Evolutionary conservation across 2,113 vertebrate genomes (phyloP), one percentile per base, ranked within the genome.

Genomic region (Myotis yumanensis): DNA sequence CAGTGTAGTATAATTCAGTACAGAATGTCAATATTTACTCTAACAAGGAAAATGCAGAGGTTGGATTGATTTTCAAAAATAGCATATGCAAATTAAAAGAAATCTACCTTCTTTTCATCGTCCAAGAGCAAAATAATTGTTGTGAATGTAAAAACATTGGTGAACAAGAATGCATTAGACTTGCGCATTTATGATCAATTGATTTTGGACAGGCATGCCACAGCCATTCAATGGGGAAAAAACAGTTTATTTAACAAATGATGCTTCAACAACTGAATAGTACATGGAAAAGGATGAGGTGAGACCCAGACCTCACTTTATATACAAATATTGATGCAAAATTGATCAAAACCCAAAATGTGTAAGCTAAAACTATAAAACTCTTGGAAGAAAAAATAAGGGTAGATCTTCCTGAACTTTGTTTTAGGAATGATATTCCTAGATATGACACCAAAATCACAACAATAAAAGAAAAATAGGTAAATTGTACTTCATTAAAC

Each of bases 21-120:
- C 7, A 92, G 64, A 68, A 77, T 69, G 23, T 51, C 37, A 90
- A 14, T 87, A 92, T 90, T 87, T 88, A 77, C 12, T 85, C 37
- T 82, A 79, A 73, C 3, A 57, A 76, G 25, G 72, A 73, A 77
- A 95, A 87, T 59, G 10, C 48, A 88, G 32, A 85, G 59, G 8
- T 66, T 72, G 28, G 11, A 40, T 59, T 95, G 75, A 83, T 95
- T 82, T 92, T 43, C 32, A 76, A 51, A 80, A 86, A 8, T 7
- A 57, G 91, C 72, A 3, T 64, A 59, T 52, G 28, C 14, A 73
- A 85, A 93, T 86, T 64, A 59, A 84, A 75, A 80, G 15, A 85
- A 62, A 84, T 20, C 10, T 30, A 28, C 76, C 25, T 82, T 66
- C 8, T 71, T 86, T 90, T 20, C 22, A 66, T 84, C 81, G 62